These are phyloP conservation scores for Sceliomorpha sp. DNA, from an alignment of 2,888 invertebrate genomes.

Conservation along the genomic window DNA sequence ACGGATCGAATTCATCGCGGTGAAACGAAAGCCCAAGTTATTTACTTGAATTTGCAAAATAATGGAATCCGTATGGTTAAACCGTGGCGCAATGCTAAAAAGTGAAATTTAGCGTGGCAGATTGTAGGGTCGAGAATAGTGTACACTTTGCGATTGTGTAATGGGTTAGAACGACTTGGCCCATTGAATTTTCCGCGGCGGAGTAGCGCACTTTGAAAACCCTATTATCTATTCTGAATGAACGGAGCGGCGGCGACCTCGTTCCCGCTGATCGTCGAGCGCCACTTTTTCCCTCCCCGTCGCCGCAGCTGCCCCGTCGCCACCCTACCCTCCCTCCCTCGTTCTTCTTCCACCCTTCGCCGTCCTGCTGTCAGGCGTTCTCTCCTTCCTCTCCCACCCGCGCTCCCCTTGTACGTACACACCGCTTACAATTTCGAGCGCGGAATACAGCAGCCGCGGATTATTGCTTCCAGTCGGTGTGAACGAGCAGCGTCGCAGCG, in stretches of 20 bases:
- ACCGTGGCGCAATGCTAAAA: slow-evolving; percentile 36
- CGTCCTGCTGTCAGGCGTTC: no score
- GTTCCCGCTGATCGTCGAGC: no score
- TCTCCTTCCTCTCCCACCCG: no score
- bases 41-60: slow-evolving; percentile 45
- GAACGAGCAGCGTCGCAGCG: slow-evolving; percentile 50
- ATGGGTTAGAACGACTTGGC: slow-evolving; percentile 57
- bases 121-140: slow-evolving; percentile 56
- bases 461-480: slow-evolving; percentile 51
- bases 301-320: no score
- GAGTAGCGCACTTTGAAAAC: slow-evolving; percentile 48
- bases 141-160: slow-evolving; percentile 55
- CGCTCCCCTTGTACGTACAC: no score
- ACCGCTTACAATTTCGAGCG: slow-evolving; percentile 1
- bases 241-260: no score
- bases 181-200: slow-evolving; percentile 55
- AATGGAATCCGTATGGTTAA: slow-evolving; percentile 39
- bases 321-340: no score
- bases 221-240: slow-evolving; percentile 51
- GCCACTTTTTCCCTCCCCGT: no score
- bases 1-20: no score
- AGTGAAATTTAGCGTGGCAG: slow-evolving; percentile 56
- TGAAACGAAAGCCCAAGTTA: slow-evolving; percentile 34
- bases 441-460: slow-evolving; percentile 8
- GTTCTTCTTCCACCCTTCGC: no score